phyloP scores from a whole-genome alignment of 2,113 vertebrate species.

The Cercocebus atys region DNA sequence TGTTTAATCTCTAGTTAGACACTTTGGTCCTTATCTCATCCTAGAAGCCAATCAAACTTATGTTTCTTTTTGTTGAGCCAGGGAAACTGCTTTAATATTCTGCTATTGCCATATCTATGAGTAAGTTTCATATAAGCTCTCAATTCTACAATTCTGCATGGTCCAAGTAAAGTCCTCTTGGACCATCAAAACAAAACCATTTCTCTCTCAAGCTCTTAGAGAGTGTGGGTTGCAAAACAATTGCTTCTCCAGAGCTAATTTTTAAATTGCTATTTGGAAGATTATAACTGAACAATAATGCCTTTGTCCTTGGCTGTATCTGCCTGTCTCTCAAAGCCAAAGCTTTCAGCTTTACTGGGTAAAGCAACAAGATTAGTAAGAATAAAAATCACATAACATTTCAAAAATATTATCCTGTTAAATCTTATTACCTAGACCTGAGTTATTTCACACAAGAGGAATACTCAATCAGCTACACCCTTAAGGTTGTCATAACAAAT shows the following conservation, averaged over 20 bases:
- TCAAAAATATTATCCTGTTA: neutral
- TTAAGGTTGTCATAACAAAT: neutral
- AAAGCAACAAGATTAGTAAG: neutral
- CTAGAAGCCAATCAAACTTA: neutral
- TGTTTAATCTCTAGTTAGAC: neutral
- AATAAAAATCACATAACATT: neutral
- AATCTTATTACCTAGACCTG: neutral
- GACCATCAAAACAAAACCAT: neutral
- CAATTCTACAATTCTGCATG: neutral
- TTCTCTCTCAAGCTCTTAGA: neutral
- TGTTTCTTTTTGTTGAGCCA: neutral
- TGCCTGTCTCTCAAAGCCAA: neutral
- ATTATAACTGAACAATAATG: neutral
- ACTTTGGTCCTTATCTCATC: neutral
- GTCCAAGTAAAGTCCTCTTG: slow-evolving; percentile 10
- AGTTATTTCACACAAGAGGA: neutral
- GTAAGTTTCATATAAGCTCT: neutral
- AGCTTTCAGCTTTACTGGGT: neutral
- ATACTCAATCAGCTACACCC: neutral
- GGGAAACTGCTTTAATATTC: neutral
- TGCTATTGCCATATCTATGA: neutral
- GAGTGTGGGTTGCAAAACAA: slow-evolving; percentile 12
- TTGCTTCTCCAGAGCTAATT: neutral
- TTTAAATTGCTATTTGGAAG: slow-evolving; percentile 26
- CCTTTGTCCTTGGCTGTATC: neutral